Conservation (phyloP, 2,888 invertebrate genomes). For the Sinhomidia bicolor region DNA sequence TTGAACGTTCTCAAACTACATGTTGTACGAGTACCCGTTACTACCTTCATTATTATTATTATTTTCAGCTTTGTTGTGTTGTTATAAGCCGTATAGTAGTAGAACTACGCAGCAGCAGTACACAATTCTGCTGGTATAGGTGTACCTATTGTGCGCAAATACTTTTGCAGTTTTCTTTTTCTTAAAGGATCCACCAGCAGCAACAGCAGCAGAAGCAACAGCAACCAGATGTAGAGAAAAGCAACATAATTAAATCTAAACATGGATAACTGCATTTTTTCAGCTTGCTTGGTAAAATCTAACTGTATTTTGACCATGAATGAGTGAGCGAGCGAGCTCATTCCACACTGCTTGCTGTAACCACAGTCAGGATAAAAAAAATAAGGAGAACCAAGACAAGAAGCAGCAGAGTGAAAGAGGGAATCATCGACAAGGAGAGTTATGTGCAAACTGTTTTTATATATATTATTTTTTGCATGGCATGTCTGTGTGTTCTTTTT, state of each 20-base stretch:
- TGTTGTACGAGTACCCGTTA: conserved; percentile 62
- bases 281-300: conserved; percentile 74
- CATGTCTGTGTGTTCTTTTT: conserved; percentile 42
- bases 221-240: conserved; percentile 22
- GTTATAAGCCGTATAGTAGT: too few relatives aligned
- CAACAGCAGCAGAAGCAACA: conserved; percentile 10
- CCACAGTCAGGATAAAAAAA: conserved; percentile 30
- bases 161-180: conserved; percentile 64
- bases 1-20: conserved; percentile 34
- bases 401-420: conserved; percentile 72
- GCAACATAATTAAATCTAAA: conserved; percentile 74
- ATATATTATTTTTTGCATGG: conserved; percentile 47
- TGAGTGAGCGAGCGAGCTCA: conserved; percentile 75
- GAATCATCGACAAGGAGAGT: conserved; percentile 71
- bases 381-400: conserved; percentile 56
- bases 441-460: conserved; percentile 67
- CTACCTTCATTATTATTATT: too few relatives aligned
- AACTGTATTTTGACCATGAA: conserved; percentile 79
- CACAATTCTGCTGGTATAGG: conserved; percentile 35
- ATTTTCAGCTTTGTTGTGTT: conserved; percentile 33
- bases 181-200: conserved; percentile 37
- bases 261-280: conserved; percentile 78
- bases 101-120: too few relatives aligned
- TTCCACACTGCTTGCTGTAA: conserved; percentile 56
- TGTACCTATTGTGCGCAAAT: conserved; percentile 74